These are phyloP conservation scores for Netelia melanura DNA, from an alignment of 2,888 invertebrate species.

Conservation along the genomic window DNA sequence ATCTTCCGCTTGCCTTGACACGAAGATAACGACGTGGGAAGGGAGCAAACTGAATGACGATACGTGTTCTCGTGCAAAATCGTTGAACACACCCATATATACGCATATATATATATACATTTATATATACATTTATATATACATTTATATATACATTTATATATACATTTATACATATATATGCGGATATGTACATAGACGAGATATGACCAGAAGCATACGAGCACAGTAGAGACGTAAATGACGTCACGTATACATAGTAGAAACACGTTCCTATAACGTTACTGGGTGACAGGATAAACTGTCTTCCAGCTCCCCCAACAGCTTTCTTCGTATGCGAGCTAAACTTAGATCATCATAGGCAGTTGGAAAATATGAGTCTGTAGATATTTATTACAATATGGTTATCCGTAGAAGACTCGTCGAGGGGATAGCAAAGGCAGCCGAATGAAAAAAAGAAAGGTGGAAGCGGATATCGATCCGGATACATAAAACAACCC, in stretches of 20 bases:
- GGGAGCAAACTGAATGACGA: slow-evolving; percentile 47
- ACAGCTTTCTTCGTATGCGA: background rate
- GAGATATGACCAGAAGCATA: background rate
- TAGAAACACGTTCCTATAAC: slow-evolving; percentile 12
- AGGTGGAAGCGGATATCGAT: background rate
- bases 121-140: background rate
- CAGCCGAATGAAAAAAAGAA: background rate
- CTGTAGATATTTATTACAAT: slow-evolving; percentile 22
- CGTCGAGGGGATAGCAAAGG: background rate
- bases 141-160: background rate
- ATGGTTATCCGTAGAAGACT: background rate
- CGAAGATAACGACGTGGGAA: slow-evolving; percentile 49
- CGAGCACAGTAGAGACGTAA: slow-evolving; percentile 22
- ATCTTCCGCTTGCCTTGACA: slow-evolving; percentile 50
- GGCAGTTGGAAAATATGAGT: slow-evolving; percentile 39
- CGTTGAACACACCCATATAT: slow-evolving; percentile 35
- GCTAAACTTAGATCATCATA: slow-evolving; percentile 55
- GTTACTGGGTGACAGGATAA: slow-evolving; percentile 34
- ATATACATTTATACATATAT: background rate
- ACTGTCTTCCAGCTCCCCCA: slow-evolving; percentile 20
- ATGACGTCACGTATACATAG: slow-evolving; percentile 20
- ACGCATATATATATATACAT: background rate
- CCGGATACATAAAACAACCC: background rate
- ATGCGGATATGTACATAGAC: background rate
- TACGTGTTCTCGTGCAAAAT: slow-evolving; percentile 45